phyloP scores from a whole-genome alignment of 2,113 vertebrate species.

The Poeciliopsis prolifica region DNA sequence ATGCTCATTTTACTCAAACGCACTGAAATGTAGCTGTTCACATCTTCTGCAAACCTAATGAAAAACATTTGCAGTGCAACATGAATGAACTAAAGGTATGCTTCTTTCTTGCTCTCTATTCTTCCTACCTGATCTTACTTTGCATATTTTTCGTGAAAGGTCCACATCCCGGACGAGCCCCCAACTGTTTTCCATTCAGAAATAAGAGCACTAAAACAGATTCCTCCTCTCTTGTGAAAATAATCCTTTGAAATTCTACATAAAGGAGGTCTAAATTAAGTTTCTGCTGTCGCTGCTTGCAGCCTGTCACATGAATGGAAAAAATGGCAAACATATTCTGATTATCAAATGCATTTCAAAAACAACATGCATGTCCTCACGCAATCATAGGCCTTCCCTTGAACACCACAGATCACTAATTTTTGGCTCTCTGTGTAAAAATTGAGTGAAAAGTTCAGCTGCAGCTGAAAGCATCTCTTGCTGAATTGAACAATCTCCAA shows the following conservation, averaged over 20 bases:
- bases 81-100: background rate
- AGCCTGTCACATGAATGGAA: background rate
- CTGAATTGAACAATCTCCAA: background rate
- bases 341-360: conserved; percentile 81
- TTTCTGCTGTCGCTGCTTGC: background rate
- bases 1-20: background rate
- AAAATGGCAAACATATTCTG: conserved; percentile 23
- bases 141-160: background rate
- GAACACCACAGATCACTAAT: background rate
- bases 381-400: background rate
- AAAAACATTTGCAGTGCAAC: background rate
- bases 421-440: background rate
- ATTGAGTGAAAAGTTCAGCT: background rate
- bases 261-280: background rate
- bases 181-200: background rate
- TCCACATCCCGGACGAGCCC: too few species aligned
- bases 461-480: background rate
- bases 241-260: background rate
- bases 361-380: background rate
- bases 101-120: background rate
- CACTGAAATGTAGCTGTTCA: background rate
- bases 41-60: too few species aligned
- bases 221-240: background rate
- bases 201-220: background rate
- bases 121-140: background rate